Percentiles rank a stretch among this genome's conserved stretches.
Evolutionary conservation across 1,140 invertebrate genomes (phyloP).

Genomic region (Colletes gigas): DNA sequence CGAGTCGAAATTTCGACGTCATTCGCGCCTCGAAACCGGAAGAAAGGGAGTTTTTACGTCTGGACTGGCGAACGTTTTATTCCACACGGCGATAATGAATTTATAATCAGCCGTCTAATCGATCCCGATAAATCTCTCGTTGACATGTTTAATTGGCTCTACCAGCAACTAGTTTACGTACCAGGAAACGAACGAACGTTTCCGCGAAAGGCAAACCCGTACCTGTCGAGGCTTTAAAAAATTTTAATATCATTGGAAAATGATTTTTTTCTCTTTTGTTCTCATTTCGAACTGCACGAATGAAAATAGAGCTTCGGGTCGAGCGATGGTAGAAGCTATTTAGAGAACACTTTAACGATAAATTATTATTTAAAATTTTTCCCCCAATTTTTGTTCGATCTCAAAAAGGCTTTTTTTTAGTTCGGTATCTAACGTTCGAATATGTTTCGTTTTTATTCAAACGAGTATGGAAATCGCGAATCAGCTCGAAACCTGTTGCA

Average conservation of each 20-base stretch:
- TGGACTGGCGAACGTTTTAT: neutral
- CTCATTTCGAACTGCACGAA: no score
- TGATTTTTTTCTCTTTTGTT: no score
- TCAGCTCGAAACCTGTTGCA: no score
- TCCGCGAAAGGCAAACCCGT: no score
- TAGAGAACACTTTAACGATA: neutral
- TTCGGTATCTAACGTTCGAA: no score
- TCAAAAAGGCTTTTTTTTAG: no score
- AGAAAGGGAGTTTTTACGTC: no score
- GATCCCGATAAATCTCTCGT: slow-evolving; percentile 1
- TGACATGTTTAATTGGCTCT: neutral
- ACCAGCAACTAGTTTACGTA: neutral
- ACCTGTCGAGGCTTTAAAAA: no score
- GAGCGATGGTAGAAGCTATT: no score
- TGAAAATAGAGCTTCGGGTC: no score
- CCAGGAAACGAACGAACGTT: neutral
- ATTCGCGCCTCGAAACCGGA: neutral
- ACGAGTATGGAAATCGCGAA: neutral
- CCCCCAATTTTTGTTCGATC: neutral
- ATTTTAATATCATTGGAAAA: no score
- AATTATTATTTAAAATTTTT: neutral
- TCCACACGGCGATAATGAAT: slow-evolving; percentile 4
- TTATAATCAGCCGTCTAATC: slow-evolving; percentile 11
- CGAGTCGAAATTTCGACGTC: slow-evolving; percentile 7
- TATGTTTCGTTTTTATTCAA: neutral